Evolutionary conservation across 2,113 vertebrate genomes (phyloP).

Genomic region (Hippocampus zosterae): DNA sequence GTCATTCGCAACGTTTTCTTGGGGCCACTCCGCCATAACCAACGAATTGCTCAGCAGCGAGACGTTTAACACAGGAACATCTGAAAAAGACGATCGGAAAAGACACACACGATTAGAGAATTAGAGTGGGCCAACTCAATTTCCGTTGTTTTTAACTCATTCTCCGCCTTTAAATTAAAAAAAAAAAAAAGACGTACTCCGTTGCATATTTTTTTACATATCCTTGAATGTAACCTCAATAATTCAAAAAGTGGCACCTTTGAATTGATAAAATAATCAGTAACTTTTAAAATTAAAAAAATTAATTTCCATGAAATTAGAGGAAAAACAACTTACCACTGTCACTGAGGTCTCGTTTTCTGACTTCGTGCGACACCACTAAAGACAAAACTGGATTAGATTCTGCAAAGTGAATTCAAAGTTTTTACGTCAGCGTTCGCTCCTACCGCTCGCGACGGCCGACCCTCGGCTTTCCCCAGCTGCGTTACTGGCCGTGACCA

Average conservation of each 20-base stretch:
- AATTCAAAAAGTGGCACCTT: too few relatives aligned
- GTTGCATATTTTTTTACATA: too few relatives aligned
- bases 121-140: not conserved
- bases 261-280: too few relatives aligned
- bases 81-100: slow-evolving; percentile 7
- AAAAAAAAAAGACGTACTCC: too few relatives aligned
- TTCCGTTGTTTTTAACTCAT: not conserved
- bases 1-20: slow-evolving; percentile 14
- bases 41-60: slow-evolving; percentile 19
- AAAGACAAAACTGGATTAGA: not conserved
- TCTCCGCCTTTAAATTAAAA: too few relatives aligned
- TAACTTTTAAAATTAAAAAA: too few relatives aligned
- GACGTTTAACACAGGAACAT: slow-evolving; percentile 52
- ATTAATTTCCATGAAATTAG: too few relatives aligned
- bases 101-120: not conserved
- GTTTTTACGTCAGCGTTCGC: not conserved
- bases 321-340: slow-evolving; percentile 34
- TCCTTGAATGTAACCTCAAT: too few relatives aligned
- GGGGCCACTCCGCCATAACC: slow-evolving; percentile 36
- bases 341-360: slow-evolving; percentile 46
- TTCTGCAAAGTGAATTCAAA: not conserved
- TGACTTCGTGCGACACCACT: slow-evolving; percentile 24
- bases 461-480: slow-evolving; percentile 63
- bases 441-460: slow-evolving; percentile 31
- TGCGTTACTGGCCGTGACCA: slow-evolving; percentile 62